Evolutionary conservation across 2,888 invertebrate species (phyloP).

Genomic region (Limenitis camilla): DNA sequence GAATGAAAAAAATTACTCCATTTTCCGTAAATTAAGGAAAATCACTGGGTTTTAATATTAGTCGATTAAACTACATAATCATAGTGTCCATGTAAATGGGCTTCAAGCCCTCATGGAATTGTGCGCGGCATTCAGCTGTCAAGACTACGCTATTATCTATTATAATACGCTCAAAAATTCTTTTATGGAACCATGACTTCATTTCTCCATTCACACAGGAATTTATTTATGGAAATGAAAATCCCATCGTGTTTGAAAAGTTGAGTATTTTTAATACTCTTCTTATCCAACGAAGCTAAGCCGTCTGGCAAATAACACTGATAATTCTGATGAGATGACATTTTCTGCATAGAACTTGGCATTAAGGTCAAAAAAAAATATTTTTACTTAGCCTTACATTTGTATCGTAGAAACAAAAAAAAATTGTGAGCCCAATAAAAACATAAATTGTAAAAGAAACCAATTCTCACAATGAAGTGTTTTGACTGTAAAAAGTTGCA

Average conservation of each 20-base stretch:
- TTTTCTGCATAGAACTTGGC: too few species aligned
- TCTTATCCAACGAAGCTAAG: too few species aligned
- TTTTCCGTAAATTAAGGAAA: neutral
- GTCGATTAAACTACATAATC: neutral
- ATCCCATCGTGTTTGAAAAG: neutral
- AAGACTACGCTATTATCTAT: neutral
- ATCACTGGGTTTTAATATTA: neutral
- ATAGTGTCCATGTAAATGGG: neutral
- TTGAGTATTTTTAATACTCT: neutral
- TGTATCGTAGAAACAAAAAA: too few species aligned
- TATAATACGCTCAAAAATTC: slow-evolving; percentile 1
- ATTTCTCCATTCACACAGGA: neutral
- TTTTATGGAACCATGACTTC: slow-evolving; percentile 1
- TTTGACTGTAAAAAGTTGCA: too few species aligned
- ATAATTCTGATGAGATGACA: too few species aligned
- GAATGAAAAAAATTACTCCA: neutral
- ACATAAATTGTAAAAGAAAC: too few species aligned
- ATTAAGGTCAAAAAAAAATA: too few species aligned
- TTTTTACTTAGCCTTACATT: too few species aligned
- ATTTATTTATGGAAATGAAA: neutral
- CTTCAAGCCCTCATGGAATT: neutral
- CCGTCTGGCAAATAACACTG: too few species aligned
- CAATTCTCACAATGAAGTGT: too few species aligned
- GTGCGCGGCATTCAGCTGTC: slow-evolving; percentile 5
- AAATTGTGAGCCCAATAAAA: too few species aligned